Evolutionary conservation across 2,113 vertebrate genomes (phyloP), one percentile per base, ranked within the genome.

Genomic region (Chunga burmeisteri): DNA sequence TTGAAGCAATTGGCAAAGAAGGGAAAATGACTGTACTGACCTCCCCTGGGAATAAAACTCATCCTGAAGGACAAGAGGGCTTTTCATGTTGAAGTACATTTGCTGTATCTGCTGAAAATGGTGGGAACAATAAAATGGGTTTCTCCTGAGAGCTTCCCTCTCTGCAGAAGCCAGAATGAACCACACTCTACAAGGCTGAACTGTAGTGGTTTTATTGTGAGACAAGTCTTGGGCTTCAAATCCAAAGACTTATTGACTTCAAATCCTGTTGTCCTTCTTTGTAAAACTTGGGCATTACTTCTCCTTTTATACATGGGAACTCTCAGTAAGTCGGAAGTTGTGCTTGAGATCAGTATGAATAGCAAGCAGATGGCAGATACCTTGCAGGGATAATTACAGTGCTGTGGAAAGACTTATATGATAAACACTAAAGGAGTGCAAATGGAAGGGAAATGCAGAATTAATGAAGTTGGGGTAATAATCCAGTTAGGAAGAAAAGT

Each of bases 311-410:
- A 52, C 21, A 2, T 13, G 25, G 53, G 70, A 67, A 12, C 27
- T 15, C 53, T 42, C 53, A 62, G 62, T 8, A 66, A 93, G 66
- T 62, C n/a, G 15, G 58, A 70, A 77, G 81, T 82, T 90, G 79
- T 52, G 55, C 67, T 88, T 77, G 78, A 88, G 87, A 81, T 91
- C 5, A 77, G 65, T 55, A 36, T 80, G 91, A 83, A 77, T 56
- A 85, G 91, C 88, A 92, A 96, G 80, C 96, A 96, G 95, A 96
- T 97, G 92, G 95, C 86, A 79, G 70, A 83, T 90, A 86, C 84
- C 96, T 96, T 96, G 92, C 89, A 96, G 94, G 95, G 85, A 81
- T 92, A 95, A 96, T 97, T 94, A 96, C 40, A 77, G 71, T 83
- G 71, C n/a, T 93, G 79, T 80, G 78, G 88, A 74, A 94, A 71